Evolutionary conservation across 2,888 invertebrate genomes (phyloP).

Genomic region (Scaptomyza flava): DNA sequence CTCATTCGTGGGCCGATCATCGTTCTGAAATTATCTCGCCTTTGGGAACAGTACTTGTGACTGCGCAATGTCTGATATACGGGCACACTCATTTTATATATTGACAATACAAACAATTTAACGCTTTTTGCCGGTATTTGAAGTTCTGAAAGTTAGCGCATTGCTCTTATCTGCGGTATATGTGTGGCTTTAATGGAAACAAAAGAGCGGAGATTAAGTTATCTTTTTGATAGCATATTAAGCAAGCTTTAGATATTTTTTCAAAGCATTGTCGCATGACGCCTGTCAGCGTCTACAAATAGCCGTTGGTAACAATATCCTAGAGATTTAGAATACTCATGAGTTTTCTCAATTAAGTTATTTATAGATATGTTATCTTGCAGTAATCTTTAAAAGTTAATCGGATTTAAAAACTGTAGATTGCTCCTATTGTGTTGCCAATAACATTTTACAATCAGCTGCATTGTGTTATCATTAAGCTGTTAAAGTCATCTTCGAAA

Average conservation of each 20-base stretch:
- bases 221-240: conserved; percentile 9
- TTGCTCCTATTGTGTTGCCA: neutral
- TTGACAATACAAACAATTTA: neutral
- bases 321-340: conserved; percentile 6
- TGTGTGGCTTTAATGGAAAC: conserved; percentile 9
- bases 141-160: conserved; percentile 10
- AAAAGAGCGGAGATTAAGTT: conserved; percentile 17
- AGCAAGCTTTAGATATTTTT: conserved; percentile 30
- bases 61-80: conserved; percentile 9
- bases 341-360: conserved; percentile 14
- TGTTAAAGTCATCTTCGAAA: neutral
- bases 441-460: neutral
- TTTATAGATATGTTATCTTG: conserved; percentile 29
- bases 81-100: neutral
- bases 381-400: conserved; percentile 7
- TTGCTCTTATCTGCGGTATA: conserved; percentile 23
- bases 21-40: conserved; percentile 1
- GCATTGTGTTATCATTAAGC: neutral
- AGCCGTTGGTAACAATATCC: conserved; percentile 16
- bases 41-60: neutral
- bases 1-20: conserved; percentile 36
- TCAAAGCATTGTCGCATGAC: conserved; percentile 10
- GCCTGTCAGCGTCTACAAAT: conserved; percentile 13
- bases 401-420: neutral
- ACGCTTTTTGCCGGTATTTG: conserved; percentile 8